Evolutionary conservation across 2,888 invertebrate species (phyloP).

Genomic region (Iphiclides podalirius): DNA sequence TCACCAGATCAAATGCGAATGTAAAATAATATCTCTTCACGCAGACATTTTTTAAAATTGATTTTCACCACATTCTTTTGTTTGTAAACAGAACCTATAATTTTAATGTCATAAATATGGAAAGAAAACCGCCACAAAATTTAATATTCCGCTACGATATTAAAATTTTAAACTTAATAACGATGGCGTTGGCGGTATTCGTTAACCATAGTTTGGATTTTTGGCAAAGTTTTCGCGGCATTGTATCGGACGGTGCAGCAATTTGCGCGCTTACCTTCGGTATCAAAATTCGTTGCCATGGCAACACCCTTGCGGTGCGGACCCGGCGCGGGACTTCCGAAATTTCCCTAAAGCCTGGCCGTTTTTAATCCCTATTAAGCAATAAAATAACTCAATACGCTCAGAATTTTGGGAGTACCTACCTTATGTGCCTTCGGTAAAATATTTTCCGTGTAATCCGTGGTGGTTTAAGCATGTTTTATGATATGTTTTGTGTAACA

Average conservation of each 20-base stretch:
- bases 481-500: no score
- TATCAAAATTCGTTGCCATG: slow-evolving; percentile 68
- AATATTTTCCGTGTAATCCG: slow-evolving; percentile 44
- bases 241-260: slow-evolving; percentile 48
- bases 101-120: no score
- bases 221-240: slow-evolving; percentile 34
- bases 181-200: slow-evolving; percentile 5
- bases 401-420: slow-evolving; percentile 33
- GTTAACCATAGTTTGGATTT: slow-evolving; percentile 20
- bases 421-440: slow-evolving; percentile 42
- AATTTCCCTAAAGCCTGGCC: slow-evolving; percentile 54
- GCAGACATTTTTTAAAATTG: no score
- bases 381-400: slow-evolving; percentile 60
- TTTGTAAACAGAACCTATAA: no score
- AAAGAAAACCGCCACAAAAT: neutral
- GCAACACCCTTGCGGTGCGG: slow-evolving; percentile 66
- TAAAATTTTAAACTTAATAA: slow-evolving; percentile 12
- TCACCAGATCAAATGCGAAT: no score
- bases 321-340: slow-evolving; percentile 60
- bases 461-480: neutral
- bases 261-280: slow-evolving; percentile 59
- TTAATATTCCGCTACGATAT: slow-evolving; percentile 4
- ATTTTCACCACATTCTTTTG: no score
- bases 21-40: no score
- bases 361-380: slow-evolving; percentile 68